phyloP scores from a whole-genome alignment of 2,113 vertebrate species.

The Prunella fulvescens region DNA sequence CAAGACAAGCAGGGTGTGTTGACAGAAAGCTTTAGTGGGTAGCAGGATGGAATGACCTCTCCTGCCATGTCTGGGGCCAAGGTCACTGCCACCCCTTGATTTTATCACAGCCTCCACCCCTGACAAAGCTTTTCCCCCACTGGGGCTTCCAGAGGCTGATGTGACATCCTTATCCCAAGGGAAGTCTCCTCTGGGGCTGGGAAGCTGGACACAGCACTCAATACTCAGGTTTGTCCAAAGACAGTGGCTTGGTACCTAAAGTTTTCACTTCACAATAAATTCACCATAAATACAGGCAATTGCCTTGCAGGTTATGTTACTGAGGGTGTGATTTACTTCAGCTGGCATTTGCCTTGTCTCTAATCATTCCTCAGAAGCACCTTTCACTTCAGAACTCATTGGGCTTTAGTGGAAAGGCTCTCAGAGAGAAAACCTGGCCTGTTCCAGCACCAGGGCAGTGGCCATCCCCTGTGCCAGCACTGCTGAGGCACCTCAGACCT shows the following conservation, averaged over 20 bases:
- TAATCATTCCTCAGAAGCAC: neutral
- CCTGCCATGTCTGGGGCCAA: neutral
- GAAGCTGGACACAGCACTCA: neutral
- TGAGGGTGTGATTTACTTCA: neutral
- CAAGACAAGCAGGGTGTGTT: conserved; percentile 11
- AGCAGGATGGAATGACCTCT: neutral
- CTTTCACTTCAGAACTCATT: neutral
- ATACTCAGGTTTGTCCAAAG: neutral
- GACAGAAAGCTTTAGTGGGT: neutral
- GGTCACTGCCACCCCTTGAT: neutral
- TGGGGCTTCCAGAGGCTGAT: neutral
- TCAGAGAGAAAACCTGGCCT: neutral
- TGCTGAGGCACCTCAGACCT: neutral
- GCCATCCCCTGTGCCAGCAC: neutral
- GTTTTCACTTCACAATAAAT: neutral
- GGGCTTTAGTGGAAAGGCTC: neutral
- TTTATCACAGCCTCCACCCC: neutral
- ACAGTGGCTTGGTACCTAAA: neutral
- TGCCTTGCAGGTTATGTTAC: neutral
- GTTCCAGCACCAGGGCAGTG: neutral
- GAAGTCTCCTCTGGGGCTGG: neutral
- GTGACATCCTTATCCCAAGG: neutral
- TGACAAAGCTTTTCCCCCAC: neutral
- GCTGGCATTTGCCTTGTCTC: neutral
- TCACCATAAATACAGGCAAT: neutral